These are phyloP conservation scores for Lampropteryx suffumata DNA, from an alignment of 2,888 invertebrate genomes.

Conservation along the genomic window DNA sequence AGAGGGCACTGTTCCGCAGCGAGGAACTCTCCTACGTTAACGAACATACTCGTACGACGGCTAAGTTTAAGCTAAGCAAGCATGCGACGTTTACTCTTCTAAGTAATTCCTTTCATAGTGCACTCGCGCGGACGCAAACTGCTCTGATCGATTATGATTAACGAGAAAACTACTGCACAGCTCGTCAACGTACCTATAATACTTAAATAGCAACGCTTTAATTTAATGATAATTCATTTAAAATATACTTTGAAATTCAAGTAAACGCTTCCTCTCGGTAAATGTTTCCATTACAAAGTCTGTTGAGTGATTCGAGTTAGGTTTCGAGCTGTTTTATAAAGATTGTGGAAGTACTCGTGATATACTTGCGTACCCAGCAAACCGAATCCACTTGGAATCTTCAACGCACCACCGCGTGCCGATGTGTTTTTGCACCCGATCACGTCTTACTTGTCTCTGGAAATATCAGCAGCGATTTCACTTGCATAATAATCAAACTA, in stretches of 20 bases:
- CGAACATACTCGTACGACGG: not conserved
- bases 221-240: constrained; percentile 2
- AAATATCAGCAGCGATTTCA: constrained; percentile 38
- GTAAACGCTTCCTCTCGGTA: constrained; percentile 2
- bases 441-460: constrained; percentile 23
- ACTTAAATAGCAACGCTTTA: constrained; percentile 5
- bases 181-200: not conserved
- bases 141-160: constrained; percentile 28
- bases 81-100: constrained; percentile 15
- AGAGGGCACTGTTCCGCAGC: constrained; percentile 1
- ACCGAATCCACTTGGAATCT: constrained; percentile 44
- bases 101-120: constrained; percentile 22
- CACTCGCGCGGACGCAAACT: constrained; percentile 28
- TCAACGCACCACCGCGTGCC: constrained; percentile 59
- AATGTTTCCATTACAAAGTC: constrained; percentile 5
- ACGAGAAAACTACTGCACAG: constrained; percentile 9
- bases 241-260: constrained; percentile 8
- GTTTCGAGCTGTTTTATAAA: constrained; percentile 11
- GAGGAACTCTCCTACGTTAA: not conserved
- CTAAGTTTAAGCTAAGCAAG: constrained; percentile 11
- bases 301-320: constrained; percentile 16
- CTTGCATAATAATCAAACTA: constrained; percentile 43
- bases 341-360: constrained; percentile 11
- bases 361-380: constrained; percentile 27
- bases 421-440: constrained; percentile 41